Conservation (phyloP, 2,888 invertebrate species). For the Dendrolimus pini region DNA sequence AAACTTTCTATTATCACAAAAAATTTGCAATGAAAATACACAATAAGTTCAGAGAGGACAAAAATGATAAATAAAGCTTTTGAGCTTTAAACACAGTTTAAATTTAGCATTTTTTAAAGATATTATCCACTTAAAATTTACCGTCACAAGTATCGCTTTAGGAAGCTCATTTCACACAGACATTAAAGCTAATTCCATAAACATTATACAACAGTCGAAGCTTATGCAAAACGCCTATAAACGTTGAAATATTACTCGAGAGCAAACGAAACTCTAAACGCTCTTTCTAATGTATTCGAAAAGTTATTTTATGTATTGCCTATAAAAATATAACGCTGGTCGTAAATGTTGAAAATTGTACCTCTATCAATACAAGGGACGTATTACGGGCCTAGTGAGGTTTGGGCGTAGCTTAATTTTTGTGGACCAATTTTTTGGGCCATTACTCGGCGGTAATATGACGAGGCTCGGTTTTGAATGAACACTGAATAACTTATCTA, state of each 20-base stretch:
- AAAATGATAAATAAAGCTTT: no score
- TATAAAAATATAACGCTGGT: slow-evolving; percentile 64
- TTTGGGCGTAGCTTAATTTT: slow-evolving; percentile 50
- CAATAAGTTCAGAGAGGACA: no score
- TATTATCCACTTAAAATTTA: slow-evolving; percentile 1
- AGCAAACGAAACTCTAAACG: slow-evolving; percentile 48
- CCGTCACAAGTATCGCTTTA: not conserved
- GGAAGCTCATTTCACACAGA: slow-evolving; percentile 15
- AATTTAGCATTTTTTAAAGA: not conserved
- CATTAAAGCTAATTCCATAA: slow-evolving; percentile 10
- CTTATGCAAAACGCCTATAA: slow-evolving; percentile 64
- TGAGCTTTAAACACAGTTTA: no score
- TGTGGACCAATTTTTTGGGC: slow-evolving; percentile 43
- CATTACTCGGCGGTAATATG: slow-evolving; percentile 36
- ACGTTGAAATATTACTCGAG: slow-evolving; percentile 58
- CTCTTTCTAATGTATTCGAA: slow-evolving; percentile 57
- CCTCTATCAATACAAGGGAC: slow-evolving; percentile 49
- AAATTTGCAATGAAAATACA: no score
- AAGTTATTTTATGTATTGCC: slow-evolving; percentile 67
- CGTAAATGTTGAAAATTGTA: slow-evolving; percentile 60
- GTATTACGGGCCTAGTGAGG: slow-evolving; percentile 33
- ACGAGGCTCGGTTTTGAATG: slow-evolving; percentile 35
- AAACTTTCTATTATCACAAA: no score
- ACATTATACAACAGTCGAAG: slow-evolving; percentile 7
- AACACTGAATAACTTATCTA: slow-evolving; percentile 24